phyloP scores from a whole-genome alignment of 2,797 vertebrate species.

The Rhabdomys pumilio region DNA sequence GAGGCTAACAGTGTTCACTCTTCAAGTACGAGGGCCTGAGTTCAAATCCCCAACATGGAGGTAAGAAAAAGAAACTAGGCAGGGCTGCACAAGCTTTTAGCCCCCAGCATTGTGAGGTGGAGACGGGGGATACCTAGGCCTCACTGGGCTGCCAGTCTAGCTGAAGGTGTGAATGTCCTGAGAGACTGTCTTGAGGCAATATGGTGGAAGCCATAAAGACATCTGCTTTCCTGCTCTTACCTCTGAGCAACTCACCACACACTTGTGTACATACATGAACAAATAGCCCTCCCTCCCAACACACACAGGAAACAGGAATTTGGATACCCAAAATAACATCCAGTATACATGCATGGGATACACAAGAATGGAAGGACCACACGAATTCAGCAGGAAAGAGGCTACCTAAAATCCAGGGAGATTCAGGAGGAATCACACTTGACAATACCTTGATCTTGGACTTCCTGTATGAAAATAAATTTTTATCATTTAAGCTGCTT shows the following conservation, averaged over 20 bases:
- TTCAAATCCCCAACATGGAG: background rate
- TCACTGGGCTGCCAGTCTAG: background rate
- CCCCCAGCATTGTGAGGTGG: background rate
- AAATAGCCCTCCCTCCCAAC: background rate
- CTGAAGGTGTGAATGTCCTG: background rate
- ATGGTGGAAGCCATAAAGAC: background rate
- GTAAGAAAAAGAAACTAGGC: background rate
- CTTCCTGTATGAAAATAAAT: background rate
- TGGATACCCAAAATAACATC: background rate
- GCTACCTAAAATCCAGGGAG: background rate
- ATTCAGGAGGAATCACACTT: background rate
- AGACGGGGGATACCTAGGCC: background rate
- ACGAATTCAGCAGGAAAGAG: background rate
- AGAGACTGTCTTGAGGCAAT: background rate
- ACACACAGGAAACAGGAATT: background rate
- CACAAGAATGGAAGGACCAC: background rate
- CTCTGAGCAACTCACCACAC: background rate
- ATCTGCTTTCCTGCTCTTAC: background rate
- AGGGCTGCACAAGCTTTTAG: background rate
- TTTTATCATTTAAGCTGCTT: background rate
- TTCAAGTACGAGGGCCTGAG: background rate
- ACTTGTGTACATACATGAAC: too few species aligned
- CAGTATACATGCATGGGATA: too few species aligned
- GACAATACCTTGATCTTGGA: background rate
- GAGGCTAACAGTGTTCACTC: background rate